These are phyloP conservation scores for Napeogenes inachia DNA, from an alignment of 2,888 invertebrate genomes.

Conservation along the genomic window DNA sequence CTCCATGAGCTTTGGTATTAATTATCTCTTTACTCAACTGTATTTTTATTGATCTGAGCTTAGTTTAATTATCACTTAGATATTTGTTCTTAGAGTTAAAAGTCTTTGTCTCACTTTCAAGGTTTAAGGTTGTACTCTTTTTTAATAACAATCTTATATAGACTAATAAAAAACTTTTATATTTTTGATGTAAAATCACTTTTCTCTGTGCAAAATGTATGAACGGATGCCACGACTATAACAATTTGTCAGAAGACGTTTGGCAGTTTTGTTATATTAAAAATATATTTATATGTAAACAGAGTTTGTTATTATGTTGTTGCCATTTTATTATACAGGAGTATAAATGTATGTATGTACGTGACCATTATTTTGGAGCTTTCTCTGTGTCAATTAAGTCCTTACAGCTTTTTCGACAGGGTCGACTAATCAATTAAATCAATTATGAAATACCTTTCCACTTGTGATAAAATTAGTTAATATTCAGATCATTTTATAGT, in stretches of 20 bases:
- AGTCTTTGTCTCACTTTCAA: constrained; percentile 60
- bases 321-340: too few species aligned
- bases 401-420: constrained; percentile 26
- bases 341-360: constrained; percentile 8
- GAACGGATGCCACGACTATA: background rate
- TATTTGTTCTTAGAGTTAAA: constrained; percentile 13
- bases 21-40: constrained; percentile 10
- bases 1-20: constrained; percentile 37
- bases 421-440: constrained; percentile 11
- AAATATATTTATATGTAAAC: background rate
- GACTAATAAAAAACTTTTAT: background rate
- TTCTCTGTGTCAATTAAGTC: constrained; percentile 27
- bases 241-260: background rate
- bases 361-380: constrained; percentile 23
- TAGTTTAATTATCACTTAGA: background rate
- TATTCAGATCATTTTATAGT: background rate
- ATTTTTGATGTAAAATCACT: background rate
- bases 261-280: too few species aligned
- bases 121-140: constrained; percentile 41
- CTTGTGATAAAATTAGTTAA: background rate
- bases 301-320: constrained; percentile 15
- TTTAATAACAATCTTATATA: constrained; percentile 13
- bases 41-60: constrained; percentile 13
- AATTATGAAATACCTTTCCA: background rate
- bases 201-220: background rate